A percentile compares a stretch with the other conserved stretches of the same genome.
Evolutionary conservation across 2,797 vertebrate species (phyloP).

Genomic region (Austrolebias charrua): DNA sequence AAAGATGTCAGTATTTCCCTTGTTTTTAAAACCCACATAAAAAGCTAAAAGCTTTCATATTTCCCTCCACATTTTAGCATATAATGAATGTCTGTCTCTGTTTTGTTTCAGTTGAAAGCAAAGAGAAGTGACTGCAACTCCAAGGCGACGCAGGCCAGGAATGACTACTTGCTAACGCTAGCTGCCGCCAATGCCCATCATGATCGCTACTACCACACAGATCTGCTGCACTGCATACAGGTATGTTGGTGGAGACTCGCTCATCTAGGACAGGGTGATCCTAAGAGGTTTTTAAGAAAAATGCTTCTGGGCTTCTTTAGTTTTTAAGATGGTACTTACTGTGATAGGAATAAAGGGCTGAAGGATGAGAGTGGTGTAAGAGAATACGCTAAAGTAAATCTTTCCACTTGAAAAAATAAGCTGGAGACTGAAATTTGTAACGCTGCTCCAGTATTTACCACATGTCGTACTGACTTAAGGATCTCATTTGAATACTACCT

Average conservation of each 20-base stretch:
- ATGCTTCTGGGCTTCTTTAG: no score
- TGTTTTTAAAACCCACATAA: not conserved
- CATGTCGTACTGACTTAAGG: slow-evolving; percentile 18
- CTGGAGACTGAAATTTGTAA: slow-evolving; percentile 5
- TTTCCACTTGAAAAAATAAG: not conserved
- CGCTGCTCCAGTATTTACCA: slow-evolving; percentile 13
- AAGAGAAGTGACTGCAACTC: slow-evolving; percentile 94
- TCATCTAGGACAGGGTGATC: no score
- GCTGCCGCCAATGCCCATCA: slow-evolving; percentile 97
- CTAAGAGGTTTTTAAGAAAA: no score
- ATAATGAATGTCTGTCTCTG: not conserved
- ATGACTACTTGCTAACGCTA: slow-evolving; percentile 96
- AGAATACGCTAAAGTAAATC: not conserved
- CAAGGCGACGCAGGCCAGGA: slow-evolving; percentile 95
- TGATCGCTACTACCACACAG: slow-evolving; percentile 95
- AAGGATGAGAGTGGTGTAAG: not conserved
- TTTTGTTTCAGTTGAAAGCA: slow-evolving; percentile 90
- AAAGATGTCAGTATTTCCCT: not conserved
- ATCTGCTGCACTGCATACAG: slow-evolving; percentile 94
- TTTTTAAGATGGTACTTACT: not conserved
- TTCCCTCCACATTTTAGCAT: not conserved
- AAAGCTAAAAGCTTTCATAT: not conserved
- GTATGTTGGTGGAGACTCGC: slow-evolving; percentile 63
- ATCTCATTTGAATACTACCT: slow-evolving; percentile 11
- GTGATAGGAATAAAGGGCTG: not conserved